Conservation (phyloP, 1,140 invertebrate genomes). For the Drosophila sucinea region DNA sequence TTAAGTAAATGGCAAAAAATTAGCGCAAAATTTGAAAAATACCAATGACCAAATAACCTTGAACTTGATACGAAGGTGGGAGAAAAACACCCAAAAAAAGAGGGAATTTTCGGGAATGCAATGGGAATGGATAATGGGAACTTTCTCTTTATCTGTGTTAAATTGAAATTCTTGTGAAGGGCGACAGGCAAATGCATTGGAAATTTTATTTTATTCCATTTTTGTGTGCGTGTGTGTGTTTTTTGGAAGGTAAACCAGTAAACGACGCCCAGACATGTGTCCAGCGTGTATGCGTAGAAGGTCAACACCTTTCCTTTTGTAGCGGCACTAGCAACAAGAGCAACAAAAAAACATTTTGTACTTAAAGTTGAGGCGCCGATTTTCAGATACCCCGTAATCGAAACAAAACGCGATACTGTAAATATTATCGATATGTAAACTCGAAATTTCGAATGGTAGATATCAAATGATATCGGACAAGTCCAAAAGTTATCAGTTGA, state of each 20-base stretch:
- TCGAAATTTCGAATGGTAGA: too few species aligned
- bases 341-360: slow-evolving; percentile 2
- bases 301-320: slow-evolving; percentile 78
- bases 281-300: slow-evolving; percentile 49
- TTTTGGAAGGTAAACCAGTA: slow-evolving; percentile 58
- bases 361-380: background rate
- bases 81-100: background rate
- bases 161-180: slow-evolving; percentile 56
- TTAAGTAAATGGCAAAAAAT: slow-evolving; percentile 55
- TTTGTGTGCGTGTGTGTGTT: background rate
- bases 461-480: too few species aligned
- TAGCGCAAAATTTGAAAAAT: slow-evolving; percentile 51
- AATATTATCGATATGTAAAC: too few species aligned
- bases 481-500: too few species aligned
- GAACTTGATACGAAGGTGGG: slow-evolving; percentile 61
- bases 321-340: background rate
- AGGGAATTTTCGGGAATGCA: slow-evolving; percentile 2
- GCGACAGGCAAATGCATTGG: slow-evolving; percentile 48
- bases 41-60: slow-evolving; percentile 67
- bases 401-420: too few species aligned
- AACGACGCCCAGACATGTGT: slow-evolving; percentile 56
- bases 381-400: background rate
- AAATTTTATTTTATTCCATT: slow-evolving; percentile 18
- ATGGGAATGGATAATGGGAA: slow-evolving; percentile 4
- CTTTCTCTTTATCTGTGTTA: slow-evolving; percentile 60